Evolutionary conservation across 2,888 invertebrate species (phyloP), one percentile per base, ranked within the genome.

Genomic region (Anorthoa munda): DNA sequence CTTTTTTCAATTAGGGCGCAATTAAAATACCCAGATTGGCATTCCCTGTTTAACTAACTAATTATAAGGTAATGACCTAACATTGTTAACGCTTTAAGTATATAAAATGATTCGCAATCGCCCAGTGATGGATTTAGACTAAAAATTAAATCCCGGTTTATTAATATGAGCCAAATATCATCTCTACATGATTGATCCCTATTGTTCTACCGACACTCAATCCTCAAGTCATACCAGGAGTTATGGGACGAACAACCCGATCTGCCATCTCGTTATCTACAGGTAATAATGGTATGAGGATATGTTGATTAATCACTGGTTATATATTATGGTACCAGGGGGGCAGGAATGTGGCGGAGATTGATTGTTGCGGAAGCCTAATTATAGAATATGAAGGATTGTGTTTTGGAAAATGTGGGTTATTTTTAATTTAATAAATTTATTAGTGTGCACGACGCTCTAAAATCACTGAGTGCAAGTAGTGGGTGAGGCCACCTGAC

Each of bases 221-320:
- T 64, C 64, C 71, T 64, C 50, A 55, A 15, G 23, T 74, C 66
- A 59, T 45, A 55, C 17, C 45, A 53, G 15, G 66, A 66, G 60
- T 58, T 65, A 72, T 39, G 79, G 51, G 21, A 26, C 9, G 4
- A n/a, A 39, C 21, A 18, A 26, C 9, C 64, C 59, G 59, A 67
- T 55, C 64, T 73, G 53, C 46, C 55, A 17, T 55, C 39, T 58
- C 26, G 55, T 53, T 69, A 13, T 23, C 15, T 39, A 39, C 13
- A 51, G 68, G 12, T 26, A 60, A 66, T 51, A 68, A 63, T 61
- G 50, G 17, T 18, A 64, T 21, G 56, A 48, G 7, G 23, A 13
- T 39, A 15, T 45, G 76, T 81, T 81, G 79, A 79, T 71, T 75
- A 81, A 76, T 81, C 70, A 71, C 59, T 18, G 13, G 26, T 56